Percentiles rank a stretch among this genome's conserved stretches.
These are phyloP conservation scores for Spodoptera litura DNA, from an alignment of 1,140 invertebrate species.

Conservation along the genomic window DNA sequence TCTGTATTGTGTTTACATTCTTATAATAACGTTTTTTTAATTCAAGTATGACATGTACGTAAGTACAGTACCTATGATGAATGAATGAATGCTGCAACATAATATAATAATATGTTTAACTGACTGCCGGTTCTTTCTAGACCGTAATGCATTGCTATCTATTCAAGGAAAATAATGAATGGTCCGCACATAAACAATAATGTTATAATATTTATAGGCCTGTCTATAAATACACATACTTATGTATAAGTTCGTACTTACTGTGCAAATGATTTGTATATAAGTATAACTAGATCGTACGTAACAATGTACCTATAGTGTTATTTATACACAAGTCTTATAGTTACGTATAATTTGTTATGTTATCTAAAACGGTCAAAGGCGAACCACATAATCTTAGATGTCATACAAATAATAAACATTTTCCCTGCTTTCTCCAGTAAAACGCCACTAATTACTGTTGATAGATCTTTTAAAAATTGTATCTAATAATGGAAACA, in stretches of 20 bases:
- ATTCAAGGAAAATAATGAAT: slow-evolving; percentile 50
- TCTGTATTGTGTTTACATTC: too few species aligned
- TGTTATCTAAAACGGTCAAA: too few species aligned
- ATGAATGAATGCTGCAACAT: slow-evolving; percentile 1
- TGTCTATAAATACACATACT: neutral
- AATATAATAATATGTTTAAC: slow-evolving; percentile 8
- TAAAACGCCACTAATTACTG: too few species aligned
- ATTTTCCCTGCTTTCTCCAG: too few species aligned
- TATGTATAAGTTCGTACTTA: neutral
- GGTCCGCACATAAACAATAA: slow-evolving; percentile 20
- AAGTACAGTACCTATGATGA: neutral
- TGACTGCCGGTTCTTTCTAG: slow-evolving; percentile 30
- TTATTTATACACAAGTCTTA: neutral
- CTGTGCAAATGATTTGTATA: too few species aligned
- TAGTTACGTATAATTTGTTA: too few species aligned
- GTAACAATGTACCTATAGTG: neutral
- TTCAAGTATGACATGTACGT: too few species aligned
- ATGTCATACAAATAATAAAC: too few species aligned
- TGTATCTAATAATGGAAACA: too few species aligned
- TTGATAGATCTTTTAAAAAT: too few species aligned
- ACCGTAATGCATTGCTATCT: slow-evolving; percentile 42
- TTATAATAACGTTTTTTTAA: too few species aligned
- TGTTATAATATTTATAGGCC: neutral
- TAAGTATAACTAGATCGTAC: neutral
- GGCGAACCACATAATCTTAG: too few species aligned